Evolutionary conservation across 1,140 invertebrate species (phyloP).

Genomic region (Calosoma granatense): DNA sequence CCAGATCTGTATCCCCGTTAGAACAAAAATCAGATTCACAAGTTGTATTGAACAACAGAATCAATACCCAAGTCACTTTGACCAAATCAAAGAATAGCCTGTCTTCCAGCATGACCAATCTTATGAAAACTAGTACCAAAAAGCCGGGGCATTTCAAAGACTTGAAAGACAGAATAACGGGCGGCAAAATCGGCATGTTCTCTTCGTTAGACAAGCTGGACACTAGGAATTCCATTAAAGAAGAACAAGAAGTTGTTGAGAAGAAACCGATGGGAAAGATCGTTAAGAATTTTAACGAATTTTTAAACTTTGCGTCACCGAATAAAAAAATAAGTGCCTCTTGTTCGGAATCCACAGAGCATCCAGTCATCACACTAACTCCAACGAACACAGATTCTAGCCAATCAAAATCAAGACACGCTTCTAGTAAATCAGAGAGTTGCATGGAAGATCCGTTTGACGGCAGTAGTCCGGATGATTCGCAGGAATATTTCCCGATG

Average conservation of each 20-base stretch:
- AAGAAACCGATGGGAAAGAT: conserved; percentile 41
- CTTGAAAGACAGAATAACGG: conserved; percentile 39
- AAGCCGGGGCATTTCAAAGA: conserved; percentile 40
- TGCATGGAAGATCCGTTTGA: conserved; percentile 35
- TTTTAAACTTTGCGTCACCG: conserved; percentile 60
- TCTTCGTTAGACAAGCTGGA: conserved; percentile 43
- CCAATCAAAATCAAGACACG: conserved; percentile 21
- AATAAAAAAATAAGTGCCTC: conserved; percentile 42
- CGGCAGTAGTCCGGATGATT: conserved; percentile 63
- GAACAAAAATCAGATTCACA: conserved; percentile 31
- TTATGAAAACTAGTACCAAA: conserved; percentile 27
- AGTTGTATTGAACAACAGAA: conserved; percentile 26
- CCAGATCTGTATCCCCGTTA: conserved; percentile 29
- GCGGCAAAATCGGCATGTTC: conserved; percentile 37
- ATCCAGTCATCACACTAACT: conserved; percentile 31
- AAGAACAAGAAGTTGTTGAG: conserved; percentile 20
- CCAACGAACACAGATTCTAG: conserved; percentile 27
- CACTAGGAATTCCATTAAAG: conserved; percentile 25
- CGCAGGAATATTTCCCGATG: conserved; percentile 73
- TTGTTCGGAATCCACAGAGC: conserved; percentile 31
- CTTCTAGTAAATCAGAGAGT: conserved; percentile 27
- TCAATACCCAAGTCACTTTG: conserved; percentile 25
- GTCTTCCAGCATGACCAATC: conserved; percentile 32
- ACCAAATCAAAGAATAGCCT: conserved; percentile 22
- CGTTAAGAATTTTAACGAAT: conserved; percentile 76